Percentiles rank a stretch among this genome's conserved stretches.
These are phyloP conservation scores for Philotrypesis tridentata DNA, from an alignment of 1,140 invertebrate species.

Conservation along the genomic window DNA sequence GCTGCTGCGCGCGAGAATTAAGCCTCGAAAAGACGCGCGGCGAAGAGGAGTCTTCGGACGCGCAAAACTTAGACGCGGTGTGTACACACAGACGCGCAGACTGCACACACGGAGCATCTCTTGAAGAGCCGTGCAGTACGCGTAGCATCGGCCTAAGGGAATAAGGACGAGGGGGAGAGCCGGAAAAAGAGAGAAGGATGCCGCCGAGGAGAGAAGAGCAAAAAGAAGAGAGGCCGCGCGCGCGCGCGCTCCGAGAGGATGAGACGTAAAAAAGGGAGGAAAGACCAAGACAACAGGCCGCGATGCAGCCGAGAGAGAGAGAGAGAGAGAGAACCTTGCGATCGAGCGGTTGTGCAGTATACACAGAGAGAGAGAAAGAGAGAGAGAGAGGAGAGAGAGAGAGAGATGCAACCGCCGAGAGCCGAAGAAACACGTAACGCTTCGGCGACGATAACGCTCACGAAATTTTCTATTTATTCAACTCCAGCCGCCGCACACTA, in stretches of 20 bases:
- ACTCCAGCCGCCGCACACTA: too few relatives aligned
- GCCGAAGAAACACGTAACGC: neutral
- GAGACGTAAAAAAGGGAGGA: conserved; percentile 33
- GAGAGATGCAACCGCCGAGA: neutral
- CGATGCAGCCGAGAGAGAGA: neutral
- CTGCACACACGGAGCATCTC: neutral
- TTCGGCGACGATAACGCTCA: neutral
- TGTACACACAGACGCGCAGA: too few relatives aligned
- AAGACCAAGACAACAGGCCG: conserved; percentile 21
- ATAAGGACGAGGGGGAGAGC: conserved; percentile 41
- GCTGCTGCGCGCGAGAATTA: too few relatives aligned
- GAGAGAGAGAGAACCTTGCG: neutral
- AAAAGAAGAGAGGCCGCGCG: neutral
- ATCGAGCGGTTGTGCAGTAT: neutral
- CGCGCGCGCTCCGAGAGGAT: conserved; percentile 35
- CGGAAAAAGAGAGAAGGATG: conserved; percentile 19
- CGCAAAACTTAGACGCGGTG: too few relatives aligned
- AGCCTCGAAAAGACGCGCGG: too few relatives aligned
- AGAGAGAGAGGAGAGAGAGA: neutral
- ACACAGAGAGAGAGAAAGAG: neutral
- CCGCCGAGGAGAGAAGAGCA: neutral
- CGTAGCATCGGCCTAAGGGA: conserved; percentile 17
- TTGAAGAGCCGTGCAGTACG: too few relatives aligned
- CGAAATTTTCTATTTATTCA: too few relatives aligned
- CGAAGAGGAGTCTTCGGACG: too few relatives aligned